Conservation (phyloP, 2,113 vertebrate species). For the Strix aluco region DNA sequence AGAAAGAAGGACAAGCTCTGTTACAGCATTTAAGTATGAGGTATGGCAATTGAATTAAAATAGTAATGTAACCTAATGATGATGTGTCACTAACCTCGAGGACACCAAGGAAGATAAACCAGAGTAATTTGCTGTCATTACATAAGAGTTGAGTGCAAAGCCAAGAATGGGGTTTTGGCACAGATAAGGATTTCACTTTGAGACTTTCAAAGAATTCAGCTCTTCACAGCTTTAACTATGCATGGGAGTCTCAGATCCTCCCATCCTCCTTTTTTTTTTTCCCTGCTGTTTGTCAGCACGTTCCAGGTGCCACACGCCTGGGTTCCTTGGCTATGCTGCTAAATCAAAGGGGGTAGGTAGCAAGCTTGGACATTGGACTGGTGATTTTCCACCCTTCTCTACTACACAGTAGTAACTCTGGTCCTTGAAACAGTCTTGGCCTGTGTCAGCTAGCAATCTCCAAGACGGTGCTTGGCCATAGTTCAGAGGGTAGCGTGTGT, state of each 20-base stretch:
- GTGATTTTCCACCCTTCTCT: background rate
- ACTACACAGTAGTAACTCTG: background rate
- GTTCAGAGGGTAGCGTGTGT: background rate
- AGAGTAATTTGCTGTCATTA: conserved; percentile 3
- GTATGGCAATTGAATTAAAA: background rate
- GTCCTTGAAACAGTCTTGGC: background rate
- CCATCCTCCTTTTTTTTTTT: background rate
- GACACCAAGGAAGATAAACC: background rate
- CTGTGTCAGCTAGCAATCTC: background rate
- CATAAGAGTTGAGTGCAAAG: conserved; percentile 14
- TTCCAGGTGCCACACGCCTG: background rate
- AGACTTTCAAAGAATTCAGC: conserved; percentile 12
- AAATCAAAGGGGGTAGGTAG: background rate
- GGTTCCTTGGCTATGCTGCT: background rate
- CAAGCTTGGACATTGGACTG: background rate
- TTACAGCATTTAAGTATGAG: background rate
- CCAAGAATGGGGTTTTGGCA: background rate
- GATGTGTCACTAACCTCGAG: conserved; percentile 53
- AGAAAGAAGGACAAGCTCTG: background rate
- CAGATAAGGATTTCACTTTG: background rate
- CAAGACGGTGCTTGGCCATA: background rate
- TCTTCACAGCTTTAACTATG: background rate
- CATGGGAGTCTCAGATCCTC: background rate
- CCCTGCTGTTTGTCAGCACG: background rate
- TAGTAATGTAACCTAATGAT: background rate